Evolutionary conservation across 2,888 invertebrate species (phyloP), one percentile per base, ranked within the genome.

Genomic region (Ferrisia virgata): DNA sequence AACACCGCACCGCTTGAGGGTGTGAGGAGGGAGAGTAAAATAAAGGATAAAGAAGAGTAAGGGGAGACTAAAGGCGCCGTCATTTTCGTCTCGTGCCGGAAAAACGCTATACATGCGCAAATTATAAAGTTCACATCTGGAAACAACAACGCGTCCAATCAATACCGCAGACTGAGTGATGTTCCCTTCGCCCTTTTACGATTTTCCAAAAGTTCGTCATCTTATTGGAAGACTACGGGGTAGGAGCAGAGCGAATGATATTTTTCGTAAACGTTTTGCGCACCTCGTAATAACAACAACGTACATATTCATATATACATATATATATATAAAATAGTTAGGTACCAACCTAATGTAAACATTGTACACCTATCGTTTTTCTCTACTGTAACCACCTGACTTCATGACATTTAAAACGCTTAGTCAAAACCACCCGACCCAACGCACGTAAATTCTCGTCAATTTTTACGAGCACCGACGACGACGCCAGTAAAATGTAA

Each of bases 361-460:
- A n/a, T n/a, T n/a, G n/a, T n/a, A n/a, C n/a, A n/a, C n/a, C n/a
- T 53, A 64, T 64, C 58, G 58, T 64, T 64, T 64, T 64, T 64
- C 58, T 28, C 58, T 28, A 11, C 28, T n/a, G n/a, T n/a, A n/a
- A 9, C 28, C 28, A 4, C 2, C 3, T 64, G 9, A 64, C 4
- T 28, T 25, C 18, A 2, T 47, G 18, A 47, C 47, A 64, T 64
- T 64, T 64, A 64, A 64, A 64, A 25, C 28, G 11, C 25, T 64
- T 28, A 64, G n/a, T 28, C 18, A 6, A 18, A 64, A 13, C 25
- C 25, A 64, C 58, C 25, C 11, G n/a, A 22, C 28, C 28, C 25
- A 25, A 8, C 28, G 9, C 58, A 64, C 58, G 3, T n/a, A n/a
- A 64, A 47, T 18, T 1, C 58, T 64, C 58, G 58, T 25, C 58